phyloP scores from a whole-genome alignment of 2,113 vertebrate genomes.

The Narcine bancroftii region DNA sequence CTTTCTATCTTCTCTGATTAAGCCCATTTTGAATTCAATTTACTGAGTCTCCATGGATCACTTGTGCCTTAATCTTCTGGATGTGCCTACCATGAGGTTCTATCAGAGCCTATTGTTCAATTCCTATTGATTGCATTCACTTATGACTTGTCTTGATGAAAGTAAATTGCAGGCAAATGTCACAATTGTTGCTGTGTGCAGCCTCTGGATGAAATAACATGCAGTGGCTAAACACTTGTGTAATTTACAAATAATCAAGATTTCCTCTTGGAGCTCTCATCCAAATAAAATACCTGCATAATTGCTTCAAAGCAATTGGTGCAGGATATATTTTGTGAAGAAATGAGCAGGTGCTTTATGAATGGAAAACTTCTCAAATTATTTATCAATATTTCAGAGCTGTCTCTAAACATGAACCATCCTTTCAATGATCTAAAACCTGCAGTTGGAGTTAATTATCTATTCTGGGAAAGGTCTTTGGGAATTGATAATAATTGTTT shows the following conservation, averaged over 20 bases:
- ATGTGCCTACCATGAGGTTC: too few relatives aligned
- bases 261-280: neutral
- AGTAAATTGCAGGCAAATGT: neutral
- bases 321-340: neutral
- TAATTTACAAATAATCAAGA: conserved; percentile 14
- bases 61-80: too few relatives aligned
- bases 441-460: neutral
- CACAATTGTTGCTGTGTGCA: neutral
- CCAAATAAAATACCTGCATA: neutral
- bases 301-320: neutral
- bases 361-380: neutral
- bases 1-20: too few relatives aligned
- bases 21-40: too few relatives aligned
- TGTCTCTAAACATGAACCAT: neutral
- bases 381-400: neutral
- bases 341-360: neutral
- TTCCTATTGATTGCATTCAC: neutral
- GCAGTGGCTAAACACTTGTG: too few relatives aligned
- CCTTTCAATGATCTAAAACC: neutral
- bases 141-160: neutral
- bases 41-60: too few relatives aligned
- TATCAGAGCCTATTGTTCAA: too few relatives aligned
- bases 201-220: too few relatives aligned
- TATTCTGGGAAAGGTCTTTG: neutral
- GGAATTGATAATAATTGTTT: neutral